A percentile compares a stretch with the other conserved stretches of the same genome.
Conservation (phyloP, 2,797 vertebrate genomes). For the Pitangus sulphuratus region DNA sequence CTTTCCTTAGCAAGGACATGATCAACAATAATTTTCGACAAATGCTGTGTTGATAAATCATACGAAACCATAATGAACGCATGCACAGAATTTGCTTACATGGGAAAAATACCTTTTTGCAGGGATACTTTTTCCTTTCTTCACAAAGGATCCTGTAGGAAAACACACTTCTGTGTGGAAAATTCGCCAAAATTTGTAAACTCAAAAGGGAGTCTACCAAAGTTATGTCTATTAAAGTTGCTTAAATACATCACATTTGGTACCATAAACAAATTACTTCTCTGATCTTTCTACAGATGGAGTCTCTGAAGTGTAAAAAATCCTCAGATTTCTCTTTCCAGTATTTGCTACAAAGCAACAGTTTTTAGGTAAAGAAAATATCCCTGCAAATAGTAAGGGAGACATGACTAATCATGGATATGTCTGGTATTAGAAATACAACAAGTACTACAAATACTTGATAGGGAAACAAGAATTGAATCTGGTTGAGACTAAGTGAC, state of each 20-base stretch:
- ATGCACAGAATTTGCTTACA: not conserved
- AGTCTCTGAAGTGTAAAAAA: not conserved
- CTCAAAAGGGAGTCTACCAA: not conserved
- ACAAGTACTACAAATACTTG: not conserved
- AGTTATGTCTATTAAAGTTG: not conserved
- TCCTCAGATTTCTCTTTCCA: not conserved
- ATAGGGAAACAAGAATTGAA: not conserved
- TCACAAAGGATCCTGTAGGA: not conserved
- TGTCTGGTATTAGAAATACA: not conserved
- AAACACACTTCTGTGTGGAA: not conserved
- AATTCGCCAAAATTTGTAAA: not conserved
- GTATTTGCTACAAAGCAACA: not conserved
- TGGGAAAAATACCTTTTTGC: rapidly evolving
- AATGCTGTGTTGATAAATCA: not conserved
- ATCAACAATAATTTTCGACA: not conserved
- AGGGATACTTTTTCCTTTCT: not conserved
- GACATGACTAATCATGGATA: rapidly evolving
- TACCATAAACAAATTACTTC: not conserved
- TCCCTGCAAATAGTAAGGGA: not conserved
- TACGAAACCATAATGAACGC: rapidly evolving
- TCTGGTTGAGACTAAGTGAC: not conserved
- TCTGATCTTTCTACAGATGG: not conserved
- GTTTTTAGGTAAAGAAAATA: not conserved
- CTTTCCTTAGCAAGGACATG: not conserved
- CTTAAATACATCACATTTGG: not conserved